These are phyloP conservation scores for Oxyruncus cristatus DNA, from an alignment of 2,113 vertebrate genomes.

Conservation along the genomic window DNA sequence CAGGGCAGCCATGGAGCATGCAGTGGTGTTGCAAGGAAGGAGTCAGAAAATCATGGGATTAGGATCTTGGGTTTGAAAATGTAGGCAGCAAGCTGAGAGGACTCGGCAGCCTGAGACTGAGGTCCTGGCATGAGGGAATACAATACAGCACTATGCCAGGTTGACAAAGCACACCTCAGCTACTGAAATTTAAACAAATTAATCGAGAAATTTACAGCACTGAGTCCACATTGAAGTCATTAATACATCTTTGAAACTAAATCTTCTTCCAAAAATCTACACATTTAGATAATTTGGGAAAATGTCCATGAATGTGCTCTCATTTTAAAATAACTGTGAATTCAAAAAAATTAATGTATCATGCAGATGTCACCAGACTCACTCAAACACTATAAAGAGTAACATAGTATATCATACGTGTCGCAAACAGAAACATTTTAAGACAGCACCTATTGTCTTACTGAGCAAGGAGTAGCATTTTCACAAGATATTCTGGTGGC, in stretches of 20 bases:
- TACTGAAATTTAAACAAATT: background rate
- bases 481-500: background rate
- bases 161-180: background rate
- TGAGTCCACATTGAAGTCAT: background rate
- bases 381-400: background rate
- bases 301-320: background rate
- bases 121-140: background rate
- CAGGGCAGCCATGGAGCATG: fast-evolving
- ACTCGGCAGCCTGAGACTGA: background rate
- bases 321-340: background rate
- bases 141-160: background rate
- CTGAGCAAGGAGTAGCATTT: background rate
- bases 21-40: background rate
- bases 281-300: background rate
- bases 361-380: background rate
- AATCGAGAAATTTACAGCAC: background rate
- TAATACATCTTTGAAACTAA: background rate
- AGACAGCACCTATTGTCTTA: background rate
- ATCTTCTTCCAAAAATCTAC: background rate
- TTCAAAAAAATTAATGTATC: background rate
- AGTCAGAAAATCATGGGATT: background rate
- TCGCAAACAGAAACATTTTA: background rate
- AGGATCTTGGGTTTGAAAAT: background rate
- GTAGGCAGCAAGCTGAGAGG: background rate
- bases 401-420: background rate